Evolutionary conservation across 2,797 vertebrate genomes (phyloP).

Genomic region (Anas acuta): DNA sequence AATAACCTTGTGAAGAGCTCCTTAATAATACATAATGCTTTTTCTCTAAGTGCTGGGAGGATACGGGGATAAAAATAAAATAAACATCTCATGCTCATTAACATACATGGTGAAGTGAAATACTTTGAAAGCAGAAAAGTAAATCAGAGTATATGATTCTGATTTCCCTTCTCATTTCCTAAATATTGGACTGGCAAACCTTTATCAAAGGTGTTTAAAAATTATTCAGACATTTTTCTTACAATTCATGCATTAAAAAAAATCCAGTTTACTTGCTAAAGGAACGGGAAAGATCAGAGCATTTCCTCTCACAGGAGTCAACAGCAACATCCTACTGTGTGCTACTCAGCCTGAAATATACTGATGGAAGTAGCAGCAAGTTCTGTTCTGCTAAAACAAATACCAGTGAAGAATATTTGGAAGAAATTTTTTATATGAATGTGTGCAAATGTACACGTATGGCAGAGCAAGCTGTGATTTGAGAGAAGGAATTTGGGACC

Average conservation of each 20-base stretch:
- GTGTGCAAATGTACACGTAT: neutral
- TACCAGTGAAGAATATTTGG: neutral
- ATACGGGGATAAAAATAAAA: neutral
- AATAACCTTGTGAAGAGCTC: neutral
- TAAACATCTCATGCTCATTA: neutral
- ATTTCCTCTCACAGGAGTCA: neutral
- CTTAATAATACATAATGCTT: neutral
- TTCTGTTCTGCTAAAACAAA: neutral
- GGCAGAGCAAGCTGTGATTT: neutral
- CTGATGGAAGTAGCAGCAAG: neutral
- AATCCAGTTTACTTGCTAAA: neutral
- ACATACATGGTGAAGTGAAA: neutral
- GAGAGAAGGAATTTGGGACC: neutral
- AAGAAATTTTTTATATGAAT: neutral
- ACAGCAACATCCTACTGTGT: neutral
- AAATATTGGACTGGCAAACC: neutral
- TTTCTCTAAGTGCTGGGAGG: neutral
- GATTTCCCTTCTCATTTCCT: neutral
- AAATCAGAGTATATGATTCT: neutral
- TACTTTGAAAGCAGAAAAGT: neutral
- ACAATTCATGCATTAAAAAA: neutral
- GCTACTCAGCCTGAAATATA: neutral
- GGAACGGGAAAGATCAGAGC: neutral
- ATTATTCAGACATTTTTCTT: neutral
- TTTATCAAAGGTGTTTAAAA: neutral